Evolutionary conservation across 2,113 vertebrate genomes (phyloP).

Genomic region (Rhinolophus sinicus): DNA sequence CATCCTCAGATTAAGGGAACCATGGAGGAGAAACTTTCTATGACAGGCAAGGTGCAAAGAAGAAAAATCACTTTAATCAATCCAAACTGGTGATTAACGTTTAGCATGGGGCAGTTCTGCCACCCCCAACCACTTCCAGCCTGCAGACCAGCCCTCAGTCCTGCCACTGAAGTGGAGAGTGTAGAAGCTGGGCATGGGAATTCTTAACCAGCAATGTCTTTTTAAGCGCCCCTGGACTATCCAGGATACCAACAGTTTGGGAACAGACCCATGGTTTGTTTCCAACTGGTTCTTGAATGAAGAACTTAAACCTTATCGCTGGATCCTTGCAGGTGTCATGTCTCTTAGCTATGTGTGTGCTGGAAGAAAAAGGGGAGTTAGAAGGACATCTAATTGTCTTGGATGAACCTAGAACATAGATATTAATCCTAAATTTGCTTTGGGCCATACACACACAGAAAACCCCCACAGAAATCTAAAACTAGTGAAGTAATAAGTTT

Average conservation of each 20-base stretch:
- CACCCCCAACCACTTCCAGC: not conserved
- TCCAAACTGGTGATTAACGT: not conserved
- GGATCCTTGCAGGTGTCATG: not conserved
- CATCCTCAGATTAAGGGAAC: not conserved
- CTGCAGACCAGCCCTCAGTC: not conserved
- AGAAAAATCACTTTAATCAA: slow-evolving; percentile 18
- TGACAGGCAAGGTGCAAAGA: not conserved
- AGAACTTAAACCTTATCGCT: slow-evolving; percentile 21
- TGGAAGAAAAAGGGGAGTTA: not conserved
- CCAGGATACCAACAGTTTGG: not conserved
- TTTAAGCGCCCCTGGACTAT: not conserved
- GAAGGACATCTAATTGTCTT: not conserved
- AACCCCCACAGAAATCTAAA: not conserved
- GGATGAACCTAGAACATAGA: slow-evolving; percentile 5
- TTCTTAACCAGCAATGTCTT: not conserved
- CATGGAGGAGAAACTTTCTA: not conserved
- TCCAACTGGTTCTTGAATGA: not conserved
- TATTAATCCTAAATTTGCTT: slow-evolving; percentile 10
- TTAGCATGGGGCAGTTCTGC: not conserved
- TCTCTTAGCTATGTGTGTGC: not conserved
- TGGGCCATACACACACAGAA: not conserved
- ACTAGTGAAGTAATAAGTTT: not conserved
- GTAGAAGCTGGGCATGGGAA: not conserved
- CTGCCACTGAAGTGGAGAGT: not conserved
- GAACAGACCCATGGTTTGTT: not conserved